A percentile compares a stretch with the other conserved stretches of the same genome.
Evolutionary conservation across 2,888 invertebrate species (phyloP).

Genomic region (Myopa testacea): DNA sequence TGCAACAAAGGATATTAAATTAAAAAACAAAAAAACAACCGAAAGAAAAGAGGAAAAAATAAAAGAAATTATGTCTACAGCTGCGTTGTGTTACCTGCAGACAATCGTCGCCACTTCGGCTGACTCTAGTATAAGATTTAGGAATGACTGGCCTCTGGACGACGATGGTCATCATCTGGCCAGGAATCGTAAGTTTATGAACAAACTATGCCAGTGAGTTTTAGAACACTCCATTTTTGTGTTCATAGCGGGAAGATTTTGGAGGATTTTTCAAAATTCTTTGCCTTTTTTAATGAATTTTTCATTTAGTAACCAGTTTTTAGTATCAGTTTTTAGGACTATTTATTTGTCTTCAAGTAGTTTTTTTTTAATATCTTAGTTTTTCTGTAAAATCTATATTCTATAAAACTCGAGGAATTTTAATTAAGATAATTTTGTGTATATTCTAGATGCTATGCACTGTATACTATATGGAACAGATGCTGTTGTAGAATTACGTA

Average conservation of each 20-base stretch:
- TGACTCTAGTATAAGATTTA: slow-evolving; percentile 25
- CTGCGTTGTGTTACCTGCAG: slow-evolving; percentile 48
- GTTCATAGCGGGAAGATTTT: too few relatives aligned
- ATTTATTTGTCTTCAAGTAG: too few relatives aligned
- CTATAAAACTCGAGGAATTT: too few relatives aligned
- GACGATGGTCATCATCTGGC: slow-evolving; percentile 46
- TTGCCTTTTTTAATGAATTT: too few relatives aligned
- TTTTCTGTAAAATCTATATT: too few relatives aligned
- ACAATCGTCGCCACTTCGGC: slow-evolving; percentile 18
- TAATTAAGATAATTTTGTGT: not conserved
- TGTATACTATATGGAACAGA: not conserved
- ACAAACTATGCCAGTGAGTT: not conserved
- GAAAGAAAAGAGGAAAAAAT: not conserved
- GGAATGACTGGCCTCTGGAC: slow-evolving; percentile 52
- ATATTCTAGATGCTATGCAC: too few relatives aligned
- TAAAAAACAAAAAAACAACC: slow-evolving; percentile 23
- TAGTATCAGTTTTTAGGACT: too few relatives aligned
- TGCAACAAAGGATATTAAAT: not conserved
- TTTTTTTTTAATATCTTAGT: too few relatives aligned
- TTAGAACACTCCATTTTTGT: too few relatives aligned
- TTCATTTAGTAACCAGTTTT: too few relatives aligned
- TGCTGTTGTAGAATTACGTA: slow-evolving; percentile 42
- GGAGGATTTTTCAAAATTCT: too few relatives aligned
- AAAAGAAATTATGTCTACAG: slow-evolving; percentile 43
- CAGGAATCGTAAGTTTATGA: slow-evolving; percentile 49